Percentiles rank a stretch among this genome's conserved stretches.
These are phyloP conservation scores for Petrophora chlorosata DNA, from an alignment of 2,888 invertebrate species.

Conservation along the genomic window DNA sequence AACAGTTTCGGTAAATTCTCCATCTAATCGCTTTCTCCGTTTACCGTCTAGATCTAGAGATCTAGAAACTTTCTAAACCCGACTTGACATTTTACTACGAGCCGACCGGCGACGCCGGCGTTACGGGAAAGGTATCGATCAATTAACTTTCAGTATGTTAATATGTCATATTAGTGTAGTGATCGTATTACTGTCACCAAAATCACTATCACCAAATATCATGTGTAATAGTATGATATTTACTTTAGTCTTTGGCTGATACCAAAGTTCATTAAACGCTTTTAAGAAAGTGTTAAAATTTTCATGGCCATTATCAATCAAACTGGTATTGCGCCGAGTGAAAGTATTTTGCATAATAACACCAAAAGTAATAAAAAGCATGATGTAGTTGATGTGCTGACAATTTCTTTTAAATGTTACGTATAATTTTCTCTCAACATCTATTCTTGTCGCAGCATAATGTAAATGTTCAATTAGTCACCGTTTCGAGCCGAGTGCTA, in stretches of 20 bases:
- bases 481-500: not conserved
- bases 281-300: conserved; percentile 7
- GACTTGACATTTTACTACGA: conserved; percentile 7
- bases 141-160: no score
- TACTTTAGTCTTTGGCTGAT: not conserved
- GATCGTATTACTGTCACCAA: no score
- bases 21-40: conserved; percentile 16
- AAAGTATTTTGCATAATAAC: conserved; percentile 22
- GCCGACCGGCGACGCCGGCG: conserved; percentile 3
- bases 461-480: conserved; percentile 14
- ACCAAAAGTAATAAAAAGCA: conserved; percentile 9
- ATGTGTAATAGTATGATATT: no score
- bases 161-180: no score
- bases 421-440: conserved; percentile 11
- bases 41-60: conserved; percentile 9
- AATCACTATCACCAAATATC: no score
- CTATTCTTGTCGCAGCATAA: not conserved
- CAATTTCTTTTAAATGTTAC: conserved; percentile 17
- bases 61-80: conserved; percentile 19
- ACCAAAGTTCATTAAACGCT: not conserved
- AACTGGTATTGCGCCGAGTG: conserved; percentile 14
- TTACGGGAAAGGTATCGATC: no score
- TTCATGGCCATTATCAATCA: conserved; percentile 5
- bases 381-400: conserved; percentile 16
- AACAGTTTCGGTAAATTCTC: not conserved